These are phyloP conservation scores for Bergia puertoricense DNA, from an alignment of 92 coral and sea anemone genomes.

Conservation along the genomic window DNA sequence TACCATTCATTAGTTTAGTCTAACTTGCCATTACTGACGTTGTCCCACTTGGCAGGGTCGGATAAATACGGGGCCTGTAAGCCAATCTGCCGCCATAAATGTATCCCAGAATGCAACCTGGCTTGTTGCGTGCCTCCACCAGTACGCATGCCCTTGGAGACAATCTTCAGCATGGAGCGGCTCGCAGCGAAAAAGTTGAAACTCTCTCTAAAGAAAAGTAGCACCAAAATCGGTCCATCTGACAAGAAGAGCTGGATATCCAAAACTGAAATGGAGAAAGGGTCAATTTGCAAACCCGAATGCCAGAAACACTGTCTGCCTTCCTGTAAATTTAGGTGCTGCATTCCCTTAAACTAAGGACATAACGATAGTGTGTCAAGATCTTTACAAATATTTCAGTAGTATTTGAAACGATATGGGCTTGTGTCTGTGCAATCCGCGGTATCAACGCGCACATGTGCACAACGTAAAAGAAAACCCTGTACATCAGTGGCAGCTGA, in stretches of 20 bases:
- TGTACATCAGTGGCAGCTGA: too few relatives aligned
- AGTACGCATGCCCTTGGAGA: constrained; percentile 62
- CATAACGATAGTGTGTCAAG: neutral
- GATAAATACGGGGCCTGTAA: constrained; percentile 66
- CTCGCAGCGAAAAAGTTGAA: constrained; percentile 37
- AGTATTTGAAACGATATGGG: too few relatives aligned
- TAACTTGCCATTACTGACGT: neutral
- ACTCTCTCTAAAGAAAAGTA: constrained; percentile 23
- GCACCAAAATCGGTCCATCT: constrained; percentile 13
- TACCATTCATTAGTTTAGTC: too few relatives aligned
- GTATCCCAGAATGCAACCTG: constrained; percentile 87
- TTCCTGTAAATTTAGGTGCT: constrained; percentile 89
- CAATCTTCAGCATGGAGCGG: constrained; percentile 54
- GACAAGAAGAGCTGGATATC: constrained; percentile 37
- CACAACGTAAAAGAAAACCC: too few relatives aligned
- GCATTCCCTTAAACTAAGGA: constrained; percentile 58
- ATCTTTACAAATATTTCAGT: neutral
- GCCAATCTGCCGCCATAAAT: constrained; percentile 80
- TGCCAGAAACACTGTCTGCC: constrained; percentile 83
- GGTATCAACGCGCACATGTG: too few relatives aligned
- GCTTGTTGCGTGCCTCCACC: constrained; percentile 91
- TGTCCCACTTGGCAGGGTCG: constrained; percentile 52
- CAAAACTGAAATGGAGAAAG: constrained; percentile 55
- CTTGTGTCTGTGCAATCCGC: too few relatives aligned
- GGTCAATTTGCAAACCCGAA: constrained; percentile 59